Evolutionary conservation across 1,140 invertebrate genomes (phyloP).

Genomic region (Drosophila kanapiae): DNA sequence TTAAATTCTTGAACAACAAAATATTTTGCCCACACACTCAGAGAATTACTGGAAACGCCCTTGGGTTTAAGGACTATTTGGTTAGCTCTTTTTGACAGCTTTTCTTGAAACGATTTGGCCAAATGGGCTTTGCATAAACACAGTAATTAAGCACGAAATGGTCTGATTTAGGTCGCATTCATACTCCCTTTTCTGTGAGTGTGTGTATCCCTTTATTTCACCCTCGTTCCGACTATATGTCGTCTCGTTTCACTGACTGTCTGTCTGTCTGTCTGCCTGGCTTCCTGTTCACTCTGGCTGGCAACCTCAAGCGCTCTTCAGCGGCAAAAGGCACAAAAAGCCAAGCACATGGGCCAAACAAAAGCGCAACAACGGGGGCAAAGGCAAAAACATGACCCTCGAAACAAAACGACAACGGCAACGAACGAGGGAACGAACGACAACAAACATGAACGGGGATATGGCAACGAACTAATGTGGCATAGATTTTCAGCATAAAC

Average conservation of each 20-base stretch:
- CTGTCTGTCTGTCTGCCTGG: constrained; percentile 11
- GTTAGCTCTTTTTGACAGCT: constrained; percentile 14
- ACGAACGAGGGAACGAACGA: constrained; percentile 37
- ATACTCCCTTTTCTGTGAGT: constrained; percentile 18
- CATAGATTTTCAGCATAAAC: constrained; percentile 78
- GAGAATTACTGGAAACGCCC: background rate
- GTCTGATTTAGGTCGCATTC: constrained; percentile 16
- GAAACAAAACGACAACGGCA: constrained; percentile 57
- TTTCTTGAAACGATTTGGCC: constrained; percentile 17
- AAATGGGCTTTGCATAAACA: constrained; percentile 22
- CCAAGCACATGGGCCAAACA: constrained; percentile 52
- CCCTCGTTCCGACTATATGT: constrained; percentile 28
- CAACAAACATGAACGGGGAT: constrained; percentile 34
- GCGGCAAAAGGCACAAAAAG: constrained; percentile 52
- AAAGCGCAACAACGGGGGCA: constrained; percentile 66
- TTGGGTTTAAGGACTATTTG: constrained; percentile 15
- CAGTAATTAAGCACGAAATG: constrained; percentile 19
- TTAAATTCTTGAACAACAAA: background rate
- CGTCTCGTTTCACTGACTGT: constrained; percentile 3
- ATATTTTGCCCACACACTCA: background rate
- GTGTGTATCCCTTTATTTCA: constrained; percentile 16
- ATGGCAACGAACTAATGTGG: constrained; percentile 79
- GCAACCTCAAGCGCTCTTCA: constrained; percentile 77
- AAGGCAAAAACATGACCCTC: constrained; percentile 57
- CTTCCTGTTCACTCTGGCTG: constrained; percentile 34